Conservation (phyloP, 2,113 vertebrate genomes). For the Benitochromis conjunctus region DNA sequence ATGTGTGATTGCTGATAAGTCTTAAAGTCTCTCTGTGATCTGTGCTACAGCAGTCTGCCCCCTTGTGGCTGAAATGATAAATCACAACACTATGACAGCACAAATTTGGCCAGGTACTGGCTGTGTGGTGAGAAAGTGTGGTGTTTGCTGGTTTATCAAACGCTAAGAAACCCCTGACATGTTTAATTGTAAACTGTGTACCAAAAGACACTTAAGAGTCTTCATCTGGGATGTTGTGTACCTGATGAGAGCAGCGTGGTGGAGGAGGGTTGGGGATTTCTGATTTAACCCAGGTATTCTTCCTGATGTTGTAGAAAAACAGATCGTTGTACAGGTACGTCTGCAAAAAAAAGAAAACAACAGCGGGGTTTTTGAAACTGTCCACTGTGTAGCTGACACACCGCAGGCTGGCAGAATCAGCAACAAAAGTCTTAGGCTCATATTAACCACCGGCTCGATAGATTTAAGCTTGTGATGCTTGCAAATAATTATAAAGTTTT, state of each 20-base stretch:
- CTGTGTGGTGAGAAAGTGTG: background rate
- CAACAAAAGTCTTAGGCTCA: background rate
- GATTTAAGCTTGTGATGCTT: accelerated
- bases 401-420: background rate
- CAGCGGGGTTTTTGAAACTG: background rate
- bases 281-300: slow-evolving; percentile 85
- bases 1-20: background rate
- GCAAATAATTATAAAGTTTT: accelerated
- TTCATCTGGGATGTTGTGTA: slow-evolving; percentile 22
- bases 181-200: background rate
- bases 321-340: slow-evolving; percentile 90
- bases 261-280: slow-evolving; percentile 90
- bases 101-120: background rate
- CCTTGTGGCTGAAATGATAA: slow-evolving; percentile 25
- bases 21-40: background rate
- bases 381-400: background rate
- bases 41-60: slow-evolving; percentile 8
- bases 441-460: background rate
- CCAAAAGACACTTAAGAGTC: background rate
- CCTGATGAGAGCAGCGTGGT: slow-evolving; percentile 93
- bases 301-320: slow-evolving; percentile 88
- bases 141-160: background rate
- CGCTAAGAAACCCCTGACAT: background rate
- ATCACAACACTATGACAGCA: background rate
- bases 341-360: slow-evolving; percentile 58